Evolutionary conservation across 2,113 vertebrate genomes (phyloP).

Genomic region (Panurus biarmicus): DNA sequence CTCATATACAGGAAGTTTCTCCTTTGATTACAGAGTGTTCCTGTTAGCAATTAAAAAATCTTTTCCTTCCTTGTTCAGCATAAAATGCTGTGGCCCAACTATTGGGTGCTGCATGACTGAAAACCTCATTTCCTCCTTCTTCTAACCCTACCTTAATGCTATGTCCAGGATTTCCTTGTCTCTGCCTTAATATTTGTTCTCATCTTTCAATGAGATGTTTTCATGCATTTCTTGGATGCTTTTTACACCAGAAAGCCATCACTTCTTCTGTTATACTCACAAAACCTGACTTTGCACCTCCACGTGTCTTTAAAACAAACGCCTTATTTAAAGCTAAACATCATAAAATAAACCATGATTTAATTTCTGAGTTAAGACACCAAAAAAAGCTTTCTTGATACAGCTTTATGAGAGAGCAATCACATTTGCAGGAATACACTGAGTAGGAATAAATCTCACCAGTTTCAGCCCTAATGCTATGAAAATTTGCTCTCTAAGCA

Average conservation of each 20-base stretch:
- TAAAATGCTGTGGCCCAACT: background rate
- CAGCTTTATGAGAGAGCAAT: background rate
- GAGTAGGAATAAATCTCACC: background rate
- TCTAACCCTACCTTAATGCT: background rate
- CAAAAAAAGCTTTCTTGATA: background rate
- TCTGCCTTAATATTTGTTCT: background rate
- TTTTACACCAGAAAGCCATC: background rate
- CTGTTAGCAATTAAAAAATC: background rate
- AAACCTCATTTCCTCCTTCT: background rate
- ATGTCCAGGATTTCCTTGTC: background rate
- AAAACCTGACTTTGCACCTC: background rate
- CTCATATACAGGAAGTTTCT: background rate
- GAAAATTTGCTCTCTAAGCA: background rate
- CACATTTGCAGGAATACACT: background rate
- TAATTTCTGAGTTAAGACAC: background rate
- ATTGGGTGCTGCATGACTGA: background rate
- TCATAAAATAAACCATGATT: background rate
- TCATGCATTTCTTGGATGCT: background rate
- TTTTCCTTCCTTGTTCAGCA: background rate
- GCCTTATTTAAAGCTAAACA: background rate
- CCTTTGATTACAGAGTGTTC: background rate
- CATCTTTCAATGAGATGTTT: background rate
- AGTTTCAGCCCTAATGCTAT: background rate
- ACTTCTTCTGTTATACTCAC: background rate
- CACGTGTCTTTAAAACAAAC: background rate